Conservation (phyloP, 2,113 vertebrate genomes). For the Spea multiplicata region DNA sequence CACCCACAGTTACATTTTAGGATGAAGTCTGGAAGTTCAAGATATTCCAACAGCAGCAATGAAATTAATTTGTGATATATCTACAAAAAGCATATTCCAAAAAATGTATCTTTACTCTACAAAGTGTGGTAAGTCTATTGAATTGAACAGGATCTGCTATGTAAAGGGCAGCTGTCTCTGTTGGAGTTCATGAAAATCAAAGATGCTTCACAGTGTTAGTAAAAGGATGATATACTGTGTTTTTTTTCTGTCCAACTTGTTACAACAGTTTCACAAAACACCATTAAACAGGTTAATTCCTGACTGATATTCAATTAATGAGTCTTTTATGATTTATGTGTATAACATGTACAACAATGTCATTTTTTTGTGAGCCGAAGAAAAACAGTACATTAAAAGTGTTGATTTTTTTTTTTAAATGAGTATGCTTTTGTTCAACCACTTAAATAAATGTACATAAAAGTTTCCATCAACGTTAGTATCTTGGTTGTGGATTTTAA, state of each 20-base stretch:
- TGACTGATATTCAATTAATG: conserved; percentile 33
- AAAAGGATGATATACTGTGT: conserved; percentile 28
- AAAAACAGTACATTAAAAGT: background rate
- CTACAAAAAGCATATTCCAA: conserved; percentile 33
- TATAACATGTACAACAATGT: background rate
- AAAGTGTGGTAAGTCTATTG: conserved; percentile 27
- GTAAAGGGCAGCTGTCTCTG: conserved; percentile 38
- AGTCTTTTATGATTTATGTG: conserved; percentile 7
- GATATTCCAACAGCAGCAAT: conserved; percentile 23
- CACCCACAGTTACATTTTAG: background rate
- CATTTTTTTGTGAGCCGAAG: background rate
- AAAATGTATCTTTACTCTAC: conserved; percentile 36
- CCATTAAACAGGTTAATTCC: conserved; percentile 22
- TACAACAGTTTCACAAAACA: conserved; percentile 33
- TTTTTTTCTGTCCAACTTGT: conserved; percentile 38
- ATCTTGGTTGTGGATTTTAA: too few relatives aligned
- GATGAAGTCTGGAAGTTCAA: conserved; percentile 20
- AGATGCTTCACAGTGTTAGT: conserved; percentile 24
- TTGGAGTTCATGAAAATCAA: conserved; percentile 10
- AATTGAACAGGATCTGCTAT: conserved; percentile 38
- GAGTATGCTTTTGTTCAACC: too few relatives aligned
- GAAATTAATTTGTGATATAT: conserved; percentile 41
- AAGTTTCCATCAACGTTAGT: background rate
- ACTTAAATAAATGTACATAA: background rate
- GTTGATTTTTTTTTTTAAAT: too few relatives aligned